These are phyloP conservation scores for Andricus quercusramuli DNA, from an alignment of 2,888 invertebrate genomes.

Conservation along the genomic window DNA sequence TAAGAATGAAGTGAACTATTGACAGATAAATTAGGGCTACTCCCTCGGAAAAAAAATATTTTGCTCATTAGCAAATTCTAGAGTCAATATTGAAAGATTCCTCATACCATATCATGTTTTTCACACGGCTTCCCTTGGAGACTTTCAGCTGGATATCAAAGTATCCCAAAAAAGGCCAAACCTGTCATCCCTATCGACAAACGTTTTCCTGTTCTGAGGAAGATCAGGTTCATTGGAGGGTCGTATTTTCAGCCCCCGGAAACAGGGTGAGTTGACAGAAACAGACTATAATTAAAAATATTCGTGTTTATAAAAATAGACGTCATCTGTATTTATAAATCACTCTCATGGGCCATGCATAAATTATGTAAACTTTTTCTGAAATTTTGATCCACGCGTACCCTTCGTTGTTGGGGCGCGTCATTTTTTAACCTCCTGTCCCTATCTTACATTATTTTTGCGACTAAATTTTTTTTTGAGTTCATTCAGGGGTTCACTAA, in stretches of 20 bases:
- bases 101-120: not conserved
- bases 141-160: constrained; percentile 1
- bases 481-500: too few relatives aligned
- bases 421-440: too few relatives aligned
- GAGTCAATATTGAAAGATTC: not conserved
- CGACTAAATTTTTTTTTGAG: too few relatives aligned
- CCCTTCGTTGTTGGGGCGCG: too few relatives aligned
- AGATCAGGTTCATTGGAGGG: not conserved
- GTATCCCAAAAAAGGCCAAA: not conserved
- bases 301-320: constrained; percentile 6
- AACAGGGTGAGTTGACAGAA: constrained; percentile 20
- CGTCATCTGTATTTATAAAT: not conserved
- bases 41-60: not conserved
- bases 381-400: too few relatives aligned
- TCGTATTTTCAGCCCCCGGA: not conserved
- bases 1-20: not conserved
- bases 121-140: not conserved
- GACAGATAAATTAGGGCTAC: not conserved
- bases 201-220: not conserved
- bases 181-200: not conserved
- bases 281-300: not conserved
- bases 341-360: not conserved
- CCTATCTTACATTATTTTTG: too few relatives aligned
- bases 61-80: not conserved
- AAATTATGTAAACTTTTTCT: too few relatives aligned